Evolutionary conservation across 2,113 vertebrate species (phyloP).

Genomic region (Psammodynastes pulverulentus): DNA sequence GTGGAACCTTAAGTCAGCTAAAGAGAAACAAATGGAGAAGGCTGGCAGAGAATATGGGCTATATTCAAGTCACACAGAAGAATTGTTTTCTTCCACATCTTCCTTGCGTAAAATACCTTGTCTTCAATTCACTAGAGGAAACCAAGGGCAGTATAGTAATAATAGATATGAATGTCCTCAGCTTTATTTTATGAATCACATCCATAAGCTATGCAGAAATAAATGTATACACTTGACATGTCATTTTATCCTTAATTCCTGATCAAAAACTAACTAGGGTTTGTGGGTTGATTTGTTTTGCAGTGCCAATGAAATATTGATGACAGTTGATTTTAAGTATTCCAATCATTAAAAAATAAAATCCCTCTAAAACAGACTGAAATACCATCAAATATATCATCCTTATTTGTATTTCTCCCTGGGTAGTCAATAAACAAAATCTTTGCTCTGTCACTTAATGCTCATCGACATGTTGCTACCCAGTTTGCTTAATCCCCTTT

Average conservation of each 20-base stretch:
- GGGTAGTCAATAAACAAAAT: background rate
- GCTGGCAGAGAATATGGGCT: background rate
- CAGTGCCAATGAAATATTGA: background rate
- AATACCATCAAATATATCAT: background rate
- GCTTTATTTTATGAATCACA: background rate
- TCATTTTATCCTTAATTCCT: background rate
- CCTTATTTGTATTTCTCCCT: background rate
- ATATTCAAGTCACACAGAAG: background rate
- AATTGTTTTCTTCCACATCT: background rate
- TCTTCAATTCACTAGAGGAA: background rate
- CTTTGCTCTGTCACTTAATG: background rate
- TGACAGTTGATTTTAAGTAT: background rate
- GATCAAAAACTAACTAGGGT: background rate
- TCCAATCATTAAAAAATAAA: background rate
- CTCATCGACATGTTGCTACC: background rate
- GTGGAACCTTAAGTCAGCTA: background rate
- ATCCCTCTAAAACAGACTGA: background rate
- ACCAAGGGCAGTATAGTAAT: background rate
- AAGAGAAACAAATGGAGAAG: background rate
- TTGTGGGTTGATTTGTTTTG: background rate
- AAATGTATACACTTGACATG: background rate
- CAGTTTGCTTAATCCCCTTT: background rate
- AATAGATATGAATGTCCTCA: background rate
- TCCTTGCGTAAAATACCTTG: background rate
- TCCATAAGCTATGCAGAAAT: background rate